Base-by-base conservation (phyloP, 2,797 vertebrate species). In the Phaenicophaeus curvirostris region DNA sequence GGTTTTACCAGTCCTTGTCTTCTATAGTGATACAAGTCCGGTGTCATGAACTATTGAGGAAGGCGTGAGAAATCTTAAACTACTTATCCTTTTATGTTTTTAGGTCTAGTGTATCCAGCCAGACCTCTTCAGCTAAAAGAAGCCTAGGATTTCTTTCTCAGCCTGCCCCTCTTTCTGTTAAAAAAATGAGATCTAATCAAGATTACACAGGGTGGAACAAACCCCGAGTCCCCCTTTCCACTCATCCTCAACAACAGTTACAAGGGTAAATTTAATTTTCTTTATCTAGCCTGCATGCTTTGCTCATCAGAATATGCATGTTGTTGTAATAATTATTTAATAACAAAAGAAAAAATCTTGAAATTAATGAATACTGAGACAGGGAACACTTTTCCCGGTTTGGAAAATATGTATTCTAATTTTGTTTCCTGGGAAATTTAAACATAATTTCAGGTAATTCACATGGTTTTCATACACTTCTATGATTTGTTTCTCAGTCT, bases 151-250 rank as follows among this genome's bases (percentile, higher is more conserved):
- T 99, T 96, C 98, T 99, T 87, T 98, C 99, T 97, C 99, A 99
- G 95, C 99, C 99, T 68, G 98, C 98, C 39, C 99, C 99, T 73
- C 99, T 99, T 85, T 98, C 98, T 87, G 97, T 97, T 93, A 99
- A 99, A 97, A 99, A 99, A 97, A 98, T 99, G 59, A 98, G 99
- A 9, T 98, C 98, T 51, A 99, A 98, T 92, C 97, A 99, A 94
- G 99, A 99, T 97, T 99, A 99, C 13, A 97, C 98, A 24, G 99
- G 99, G 86, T 99, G 99, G 99, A 99, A 99, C 97, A 99, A 99
- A 95, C 98, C 98, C 77, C 98, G 99, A 85, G 97, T 98, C 6
- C 98, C 98, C 15, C 96, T 98, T 77, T 97, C 98, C 58, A 97
- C 98, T 69, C 98, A 99, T 83, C 97, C 98, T 69, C 99, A 99